Percentiles rank a stretch among this genome's conserved stretches.
phyloP scores from a whole-genome alignment of 1,140 invertebrate genomes.

The Chymomyza costata region DNA sequence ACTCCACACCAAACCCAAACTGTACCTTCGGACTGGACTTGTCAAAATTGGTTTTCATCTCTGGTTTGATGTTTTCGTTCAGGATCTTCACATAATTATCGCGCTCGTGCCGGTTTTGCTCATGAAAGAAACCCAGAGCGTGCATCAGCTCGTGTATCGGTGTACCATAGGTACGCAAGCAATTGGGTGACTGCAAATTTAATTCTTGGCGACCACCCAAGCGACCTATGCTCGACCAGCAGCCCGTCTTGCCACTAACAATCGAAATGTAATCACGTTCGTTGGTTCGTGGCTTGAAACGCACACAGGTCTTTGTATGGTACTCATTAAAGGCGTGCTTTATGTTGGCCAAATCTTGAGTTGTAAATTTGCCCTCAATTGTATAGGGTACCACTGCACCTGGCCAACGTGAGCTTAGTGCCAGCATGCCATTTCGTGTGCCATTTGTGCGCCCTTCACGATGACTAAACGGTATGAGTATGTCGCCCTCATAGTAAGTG shows the following conservation, averaged over 20 bases:
- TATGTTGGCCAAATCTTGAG: slow-evolving; percentile 76
- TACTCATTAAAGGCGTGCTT: slow-evolving; percentile 81
- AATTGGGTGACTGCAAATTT: slow-evolving; percentile 79
- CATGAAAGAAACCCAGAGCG: slow-evolving; percentile 89
- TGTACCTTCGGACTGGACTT: slow-evolving; percentile 78
- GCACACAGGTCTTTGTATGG: slow-evolving; percentile 83
- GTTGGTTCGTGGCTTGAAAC: slow-evolving; percentile 79
- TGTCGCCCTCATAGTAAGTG: slow-evolving; percentile 82
- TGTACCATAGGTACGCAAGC: slow-evolving; percentile 83
- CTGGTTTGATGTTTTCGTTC: slow-evolving; percentile 83
- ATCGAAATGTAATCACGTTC: slow-evolving; percentile 83
- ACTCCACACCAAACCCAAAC: slow-evolving; percentile 80
- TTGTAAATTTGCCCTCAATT: slow-evolving; percentile 81
- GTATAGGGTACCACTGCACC: slow-evolving; percentile 83
- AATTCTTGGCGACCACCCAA: slow-evolving; percentile 77
- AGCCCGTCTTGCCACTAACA: slow-evolving; percentile 81
- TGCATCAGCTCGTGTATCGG: slow-evolving; percentile 90
- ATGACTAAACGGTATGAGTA: slow-evolving; percentile 81
- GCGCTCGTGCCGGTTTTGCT: slow-evolving; percentile 88
- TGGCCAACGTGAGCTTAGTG: slow-evolving; percentile 79
- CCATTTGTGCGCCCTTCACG: slow-evolving; percentile 39
- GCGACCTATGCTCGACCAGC: slow-evolving; percentile 86
- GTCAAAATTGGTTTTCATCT: slow-evolving; percentile 83
- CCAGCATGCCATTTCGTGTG: slow-evolving; percentile 79
- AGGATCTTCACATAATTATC: slow-evolving; percentile 84